These are phyloP conservation scores for Halictus quadricinctus DNA, from an alignment of 2,888 invertebrate genomes.

Conservation along the genomic window DNA sequence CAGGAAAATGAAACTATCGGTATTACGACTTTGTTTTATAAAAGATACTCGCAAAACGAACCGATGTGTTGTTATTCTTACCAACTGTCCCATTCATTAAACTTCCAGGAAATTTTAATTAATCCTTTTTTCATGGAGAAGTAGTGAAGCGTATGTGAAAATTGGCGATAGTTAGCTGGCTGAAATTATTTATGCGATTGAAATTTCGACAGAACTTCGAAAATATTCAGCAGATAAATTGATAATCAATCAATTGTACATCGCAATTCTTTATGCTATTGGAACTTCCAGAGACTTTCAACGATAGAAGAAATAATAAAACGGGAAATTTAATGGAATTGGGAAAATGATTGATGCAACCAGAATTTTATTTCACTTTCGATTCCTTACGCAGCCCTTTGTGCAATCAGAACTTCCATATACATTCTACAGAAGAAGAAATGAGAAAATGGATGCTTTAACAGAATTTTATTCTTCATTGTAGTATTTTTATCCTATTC, in stretches of 20 bases:
- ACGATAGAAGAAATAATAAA: too few relatives aligned
- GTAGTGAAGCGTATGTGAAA: too few relatives aligned
- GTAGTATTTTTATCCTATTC: not conserved
- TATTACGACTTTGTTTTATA: constrained; percentile 79
- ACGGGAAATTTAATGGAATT: too few relatives aligned
- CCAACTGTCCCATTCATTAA: not conserved
- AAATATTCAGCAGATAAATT: not conserved
- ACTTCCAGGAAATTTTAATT: not conserved
- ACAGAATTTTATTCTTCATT: not conserved
- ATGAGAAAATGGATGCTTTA: not conserved
- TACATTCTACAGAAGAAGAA: not conserved
- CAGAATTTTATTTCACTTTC: too few relatives aligned
- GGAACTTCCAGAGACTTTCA: too few relatives aligned
- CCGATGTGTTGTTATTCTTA: constrained; percentile 32
- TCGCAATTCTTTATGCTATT: too few relatives aligned
- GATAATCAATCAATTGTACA: not conserved
- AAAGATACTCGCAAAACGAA: constrained; percentile 71
- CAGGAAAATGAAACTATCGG: constrained; percentile 71
- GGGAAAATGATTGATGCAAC: too few relatives aligned
- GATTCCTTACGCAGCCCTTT: too few relatives aligned
- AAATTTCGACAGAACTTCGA: too few relatives aligned
- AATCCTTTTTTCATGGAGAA: not conserved
- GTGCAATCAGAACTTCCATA: too few relatives aligned
- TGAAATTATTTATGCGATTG: too few relatives aligned
- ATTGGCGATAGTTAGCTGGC: too few relatives aligned